Evolutionary conservation across 2,888 invertebrate genomes (phyloP).

Genomic region (Artemia sinica): DNA sequence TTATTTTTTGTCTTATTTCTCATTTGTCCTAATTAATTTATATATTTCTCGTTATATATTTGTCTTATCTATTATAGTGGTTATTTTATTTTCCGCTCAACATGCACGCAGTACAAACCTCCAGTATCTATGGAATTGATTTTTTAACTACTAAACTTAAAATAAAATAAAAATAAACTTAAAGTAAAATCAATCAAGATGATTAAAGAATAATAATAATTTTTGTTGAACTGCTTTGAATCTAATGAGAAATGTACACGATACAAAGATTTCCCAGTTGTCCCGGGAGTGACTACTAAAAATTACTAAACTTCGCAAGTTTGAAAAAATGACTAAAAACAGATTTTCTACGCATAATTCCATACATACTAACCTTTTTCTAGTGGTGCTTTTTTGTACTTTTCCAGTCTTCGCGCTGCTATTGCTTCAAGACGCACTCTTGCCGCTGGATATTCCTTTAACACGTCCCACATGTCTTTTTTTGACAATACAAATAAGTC

Average conservation of each 20-base stretch:
- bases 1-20: no score
- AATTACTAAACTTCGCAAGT: not conserved
- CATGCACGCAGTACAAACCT: no score
- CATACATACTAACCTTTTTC: conserved; percentile 56
- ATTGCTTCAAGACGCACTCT: conserved; percentile 87
- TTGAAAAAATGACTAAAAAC: not conserved
- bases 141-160: no score
- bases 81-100: no score
- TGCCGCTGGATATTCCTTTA: conserved; percentile 85
- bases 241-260: not conserved
- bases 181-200: no score
- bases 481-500: conserved; percentile 96
- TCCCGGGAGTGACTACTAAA: not conserved
- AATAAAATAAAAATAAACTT: no score
- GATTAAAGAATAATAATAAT: no score
- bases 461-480: conserved; percentile 98
- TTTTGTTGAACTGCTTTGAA: no score
- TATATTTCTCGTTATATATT: no score
- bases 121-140: no score
- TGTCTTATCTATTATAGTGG: no score
- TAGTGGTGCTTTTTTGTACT: conserved; percentile 83
- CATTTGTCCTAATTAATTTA: no score
- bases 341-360: not conserved
- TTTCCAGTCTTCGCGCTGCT: conserved; percentile 89
- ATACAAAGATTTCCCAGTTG: not conserved